phyloP scores from a whole-genome alignment of 2,797 vertebrate genomes.

The Astyanax mexicanus region DNA sequence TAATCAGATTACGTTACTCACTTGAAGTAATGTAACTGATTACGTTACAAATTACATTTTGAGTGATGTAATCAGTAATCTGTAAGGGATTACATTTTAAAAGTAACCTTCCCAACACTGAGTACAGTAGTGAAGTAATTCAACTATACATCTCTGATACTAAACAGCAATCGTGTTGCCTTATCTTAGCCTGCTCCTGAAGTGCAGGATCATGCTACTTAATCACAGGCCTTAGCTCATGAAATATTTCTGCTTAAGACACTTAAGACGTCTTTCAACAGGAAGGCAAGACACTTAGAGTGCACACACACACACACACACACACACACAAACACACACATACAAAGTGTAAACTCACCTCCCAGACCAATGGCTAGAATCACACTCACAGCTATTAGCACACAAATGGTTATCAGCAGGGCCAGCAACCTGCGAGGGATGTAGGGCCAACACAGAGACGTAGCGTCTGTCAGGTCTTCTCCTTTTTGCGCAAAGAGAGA shows the following conservation, averaged over 20 bases:
- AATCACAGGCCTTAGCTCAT: slow-evolving; percentile 54
- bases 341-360: slow-evolving; percentile 58
- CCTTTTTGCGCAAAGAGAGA: slow-evolving; percentile 37
- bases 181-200: background rate
- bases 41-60: no score
- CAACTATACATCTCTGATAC: no score
- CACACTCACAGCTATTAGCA: slow-evolving; percentile 53
- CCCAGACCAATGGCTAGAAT: slow-evolving; percentile 62
- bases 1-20: no score
- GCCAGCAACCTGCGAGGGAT: slow-evolving; percentile 45
- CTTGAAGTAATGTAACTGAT: no score
- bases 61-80: no score
- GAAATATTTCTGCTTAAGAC: slow-evolving; percentile 61
- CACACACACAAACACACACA: slow-evolving; percentile 49
- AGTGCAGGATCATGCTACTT: slow-evolving; percentile 22
- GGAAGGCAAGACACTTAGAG: slow-evolving; percentile 22
- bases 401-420: slow-evolving; percentile 54
- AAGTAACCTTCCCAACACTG: no score
- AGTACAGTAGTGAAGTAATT: no score
- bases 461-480: slow-evolving; percentile 44
- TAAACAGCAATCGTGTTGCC: background rate
- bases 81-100: no score
- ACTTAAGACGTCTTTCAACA: slow-evolving; percentile 39
- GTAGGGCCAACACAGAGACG: slow-evolving; percentile 44
- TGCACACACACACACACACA: slow-evolving; percentile 47